Conservation (phyloP, 2,888 invertebrate genomes). For the Invenusta paracnida region DNA sequence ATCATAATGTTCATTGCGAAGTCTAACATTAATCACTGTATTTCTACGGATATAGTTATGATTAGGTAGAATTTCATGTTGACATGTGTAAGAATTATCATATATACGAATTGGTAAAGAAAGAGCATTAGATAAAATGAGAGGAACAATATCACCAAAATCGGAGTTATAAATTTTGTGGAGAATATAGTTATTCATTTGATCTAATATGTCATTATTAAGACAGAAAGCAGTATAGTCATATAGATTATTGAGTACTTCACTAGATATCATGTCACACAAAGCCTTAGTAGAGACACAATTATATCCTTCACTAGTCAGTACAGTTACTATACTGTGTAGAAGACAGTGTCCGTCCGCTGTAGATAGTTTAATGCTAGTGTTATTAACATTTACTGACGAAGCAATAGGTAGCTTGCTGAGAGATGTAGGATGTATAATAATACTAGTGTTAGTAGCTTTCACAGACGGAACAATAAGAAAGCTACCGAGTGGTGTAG, state of each 20-base stretch:
- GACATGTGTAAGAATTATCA: not conserved
- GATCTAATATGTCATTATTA: not conserved
- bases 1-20: not conserved
- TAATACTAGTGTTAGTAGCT: no score
- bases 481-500: no score
- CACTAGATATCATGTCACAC: not conserved
- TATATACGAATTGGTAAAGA: not conserved
- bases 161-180: not conserved
- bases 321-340: not conserved
- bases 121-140: not conserved
- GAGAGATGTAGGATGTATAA: not conserved
- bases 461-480: no score
- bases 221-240: not conserved
- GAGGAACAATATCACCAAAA: not conserved
- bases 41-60: not conserved
- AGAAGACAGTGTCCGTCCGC: constrained; percentile 1
- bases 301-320: not conserved
- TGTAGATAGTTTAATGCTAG: not conserved
- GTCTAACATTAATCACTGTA: not conserved
- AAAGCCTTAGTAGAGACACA: not conserved
- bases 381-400: not conserved
- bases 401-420: not conserved
- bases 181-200: not conserved
- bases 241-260: not conserved
- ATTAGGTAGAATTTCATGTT: not conserved